Conservation (phyloP, 2,113 vertebrate genomes). For the Oostethus manadensis region DNA sequence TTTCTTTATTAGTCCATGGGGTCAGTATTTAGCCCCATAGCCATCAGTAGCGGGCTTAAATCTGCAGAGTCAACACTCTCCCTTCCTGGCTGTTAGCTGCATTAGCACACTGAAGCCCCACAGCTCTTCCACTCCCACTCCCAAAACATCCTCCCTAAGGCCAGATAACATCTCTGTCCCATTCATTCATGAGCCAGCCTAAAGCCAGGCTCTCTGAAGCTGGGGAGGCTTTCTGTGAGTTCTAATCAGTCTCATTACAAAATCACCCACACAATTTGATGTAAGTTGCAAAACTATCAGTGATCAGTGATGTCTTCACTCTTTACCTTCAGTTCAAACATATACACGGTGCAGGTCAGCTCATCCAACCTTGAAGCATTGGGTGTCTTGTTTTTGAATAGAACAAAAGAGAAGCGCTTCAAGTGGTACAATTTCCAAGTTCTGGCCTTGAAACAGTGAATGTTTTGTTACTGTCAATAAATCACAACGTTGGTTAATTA, state of each 20-base stretch:
- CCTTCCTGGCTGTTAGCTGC: conserved; percentile 84
- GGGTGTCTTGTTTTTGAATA: conserved; percentile 21
- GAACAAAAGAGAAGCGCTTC: conserved; percentile 25
- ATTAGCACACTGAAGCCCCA: conserved; percentile 74
- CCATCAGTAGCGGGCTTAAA: conserved; percentile 65
- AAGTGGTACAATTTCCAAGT: conserved; percentile 46
- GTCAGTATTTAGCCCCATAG: conserved; percentile 62
- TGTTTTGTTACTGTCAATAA: conserved; percentile 56
- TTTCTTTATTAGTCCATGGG: conserved; percentile 62
- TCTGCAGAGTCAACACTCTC: conserved; percentile 79
- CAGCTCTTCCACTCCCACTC: conserved; percentile 63
- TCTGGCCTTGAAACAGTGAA: conserved; percentile 44
- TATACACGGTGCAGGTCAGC: conserved; percentile 15
- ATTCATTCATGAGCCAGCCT: conserved; percentile 46
- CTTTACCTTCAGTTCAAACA: too few species aligned
- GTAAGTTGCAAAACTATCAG: conserved; percentile 2
- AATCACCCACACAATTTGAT: conserved; percentile 11
- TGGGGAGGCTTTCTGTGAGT: conserved; percentile 40
- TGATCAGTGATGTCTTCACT: conserved; percentile 10
- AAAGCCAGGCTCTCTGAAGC: conserved; percentile 27
- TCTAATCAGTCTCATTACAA: conserved; percentile 29
- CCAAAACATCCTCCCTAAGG: conserved; percentile 65
- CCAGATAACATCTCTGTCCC: conserved; percentile 67
- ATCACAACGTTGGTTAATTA: conserved; percentile 64
- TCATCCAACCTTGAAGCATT: conserved; percentile 10